Evolutionary conservation across 2,797 vertebrate genomes (phyloP), one percentile per base, ranked within the genome.

Genomic region (Tympanoctomys barrerae): DNA sequence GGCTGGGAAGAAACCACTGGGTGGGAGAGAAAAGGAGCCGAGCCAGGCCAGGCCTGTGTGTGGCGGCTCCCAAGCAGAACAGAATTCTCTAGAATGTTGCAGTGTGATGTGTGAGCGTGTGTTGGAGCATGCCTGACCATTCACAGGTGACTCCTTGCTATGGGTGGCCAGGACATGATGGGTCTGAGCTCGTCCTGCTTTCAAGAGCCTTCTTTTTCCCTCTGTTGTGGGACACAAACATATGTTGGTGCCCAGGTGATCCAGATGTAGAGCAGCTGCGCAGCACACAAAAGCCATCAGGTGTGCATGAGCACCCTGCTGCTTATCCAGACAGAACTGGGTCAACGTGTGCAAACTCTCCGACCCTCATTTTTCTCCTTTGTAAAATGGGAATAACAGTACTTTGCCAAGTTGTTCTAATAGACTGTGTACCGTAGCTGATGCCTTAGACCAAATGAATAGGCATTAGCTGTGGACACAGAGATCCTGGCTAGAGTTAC

Each of bases 111-210:
- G 22, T 16, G 11, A 13, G n/a, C 11, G 0, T 3, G 33, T n/a
- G 62, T 12, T 2, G 19, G 14, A 3, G 24, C 36, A 22, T 54
- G 18, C 10, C 0, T 21, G 52, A 52, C 52, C 18, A 0, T 7
- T 22, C 12, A 2, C 5, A 19, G 57, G 64, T 0, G 19, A 54
- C 33, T 75, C 24, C 79, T n/a, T 57, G 1, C 28, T 36, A 16
- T 1, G 26, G 22, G 46, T 36, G 0, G 36, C 36, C 0, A 0
- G 54, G 66, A 12, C 2, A 0, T 0, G 14, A 21, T 4, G 11
- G 57, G 36, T 18, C 80, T 21, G 46, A 54, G 87, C 49, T 33
- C 0, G 0, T 33, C 0, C 0, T n/a, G 83, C 71, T 3, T 1
- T 5, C 24, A 16, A 1, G n/a, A 33, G 36, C 61, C 61, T 33